A percentile compares a stretch with the other conserved stretches of the same genome.
These are phyloP conservation scores for Eurytoma californica DNA, from an alignment of 2,888 invertebrate species.

Conservation along the genomic window DNA sequence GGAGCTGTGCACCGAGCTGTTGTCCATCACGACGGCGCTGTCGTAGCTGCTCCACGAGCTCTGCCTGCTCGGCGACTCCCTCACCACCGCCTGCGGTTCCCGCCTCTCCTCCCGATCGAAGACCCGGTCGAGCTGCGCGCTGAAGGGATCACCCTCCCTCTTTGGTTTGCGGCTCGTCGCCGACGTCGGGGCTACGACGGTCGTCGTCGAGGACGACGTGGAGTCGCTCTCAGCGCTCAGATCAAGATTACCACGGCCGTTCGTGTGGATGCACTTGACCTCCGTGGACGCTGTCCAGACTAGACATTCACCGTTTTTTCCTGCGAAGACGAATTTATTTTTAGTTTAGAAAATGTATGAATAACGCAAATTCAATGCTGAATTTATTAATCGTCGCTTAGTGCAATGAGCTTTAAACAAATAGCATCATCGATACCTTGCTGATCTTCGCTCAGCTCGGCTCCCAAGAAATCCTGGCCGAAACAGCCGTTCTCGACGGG, in stretches of 20 bases:
- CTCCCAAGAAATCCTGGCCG: slow-evolving; percentile 51
- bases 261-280: slow-evolving; percentile 65
- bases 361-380: not conserved
- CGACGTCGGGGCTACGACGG: slow-evolving; percentile 35
- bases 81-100: slow-evolving; percentile 73
- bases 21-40: slow-evolving; percentile 84
- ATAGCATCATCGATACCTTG: slow-evolving; percentile 14
- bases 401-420: no score
- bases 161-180: slow-evolving; percentile 52
- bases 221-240: slow-evolving; percentile 54
- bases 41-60: slow-evolving; percentile 88
- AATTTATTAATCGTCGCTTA: not conserved
- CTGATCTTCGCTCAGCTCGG: slow-evolving; percentile 24
- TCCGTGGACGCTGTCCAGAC: slow-evolving; percentile 76
- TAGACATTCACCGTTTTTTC: slow-evolving; percentile 71
- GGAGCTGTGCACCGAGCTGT: slow-evolving; percentile 87
- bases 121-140: slow-evolving; percentile 82
- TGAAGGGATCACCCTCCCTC: slow-evolving; percentile 81
- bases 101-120: slow-evolving; percentile 80
- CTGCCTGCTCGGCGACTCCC: slow-evolving; percentile 81
- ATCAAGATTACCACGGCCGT: slow-evolving; percentile 57
- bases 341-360: not conserved
- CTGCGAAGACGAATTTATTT: slow-evolving; percentile 1
- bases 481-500: slow-evolving; percentile 55
- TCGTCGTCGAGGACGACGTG: slow-evolving; percentile 50